A percentile compares a stretch with the other conserved stretches of the same genome.
phyloP scores from a whole-genome alignment of 2,888 invertebrate species.

The Perizoma affinitatum region DNA sequence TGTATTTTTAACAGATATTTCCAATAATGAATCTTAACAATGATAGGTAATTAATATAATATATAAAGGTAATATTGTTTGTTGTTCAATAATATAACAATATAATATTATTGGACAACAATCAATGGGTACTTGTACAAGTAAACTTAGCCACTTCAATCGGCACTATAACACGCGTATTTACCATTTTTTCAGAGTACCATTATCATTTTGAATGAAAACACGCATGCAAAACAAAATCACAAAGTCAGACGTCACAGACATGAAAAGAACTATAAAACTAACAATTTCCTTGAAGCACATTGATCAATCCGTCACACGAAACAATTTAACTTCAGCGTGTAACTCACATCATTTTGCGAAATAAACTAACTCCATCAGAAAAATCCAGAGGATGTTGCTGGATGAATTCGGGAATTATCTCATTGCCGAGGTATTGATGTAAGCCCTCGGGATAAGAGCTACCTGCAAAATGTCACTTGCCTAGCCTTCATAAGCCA shows the following conservation, averaged over 20 bases:
- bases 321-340: slow-evolving; percentile 1
- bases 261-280: slow-evolving; percentile 18
- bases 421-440: slow-evolving; percentile 37
- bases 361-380: slow-evolving; percentile 39
- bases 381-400: slow-evolving; percentile 41
- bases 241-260: slow-evolving; percentile 29
- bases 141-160: too few species aligned
- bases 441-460: slow-evolving; percentile 38
- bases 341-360: slow-evolving; percentile 37
- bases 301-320: slow-evolving; percentile 24
- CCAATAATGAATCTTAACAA: too few species aligned
- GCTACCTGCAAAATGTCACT: slow-evolving; percentile 41
- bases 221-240: slow-evolving; percentile 26
- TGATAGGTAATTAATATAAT: too few species aligned
- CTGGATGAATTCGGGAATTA: slow-evolving; percentile 39
- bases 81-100: too few species aligned
- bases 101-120: too few species aligned
- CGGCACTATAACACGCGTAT: too few species aligned
- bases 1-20: not conserved
- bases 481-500: slow-evolving; percentile 26
- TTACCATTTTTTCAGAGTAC: too few species aligned
- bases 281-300: slow-evolving; percentile 17
- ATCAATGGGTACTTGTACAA: too few species aligned
- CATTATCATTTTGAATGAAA: not conserved
- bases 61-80: too few species aligned